Evolutionary conservation across 35 echinoderm and acorn worm species (phyloP), one percentile per base, ranked within the genome.

Genomic region (Anneissia japonica): DNA sequence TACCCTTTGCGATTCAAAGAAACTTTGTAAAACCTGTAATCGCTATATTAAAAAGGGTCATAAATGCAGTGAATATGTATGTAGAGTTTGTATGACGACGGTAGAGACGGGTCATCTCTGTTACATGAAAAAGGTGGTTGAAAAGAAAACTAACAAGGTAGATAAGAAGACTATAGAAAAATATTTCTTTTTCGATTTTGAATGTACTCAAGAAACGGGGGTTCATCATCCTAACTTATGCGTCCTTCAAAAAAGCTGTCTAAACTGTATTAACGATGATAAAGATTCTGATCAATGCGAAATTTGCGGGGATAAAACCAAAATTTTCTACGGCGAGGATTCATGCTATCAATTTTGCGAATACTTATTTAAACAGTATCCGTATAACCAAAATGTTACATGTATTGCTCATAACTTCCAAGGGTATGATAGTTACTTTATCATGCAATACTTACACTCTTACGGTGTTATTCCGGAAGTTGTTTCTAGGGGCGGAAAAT

Each of bases 401-500:
- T 64, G 51, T 23, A 9, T 64, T 12, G 51, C 51, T 64, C 51
- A 64, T 23, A 64, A 64, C 19, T 64, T 16, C 21, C 51, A 64
- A 16, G 74, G 41, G 7, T 35, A 34, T 37, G 26, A 55, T 55
- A 0, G 41, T 77, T 75, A 81, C 51, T 92, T 92, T 74, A 74
- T 92, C 74, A 41, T 88, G 23, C 73, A 84, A 29, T 86, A 83
- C 51, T 36, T 92, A 7, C 13, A 76, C 30, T 2, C 30, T 0
- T 21, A 77, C 23, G 74, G 81, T 0, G 37, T 88, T 14, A 46
- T 81, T 39, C 85, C 91, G 0, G 74, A 92, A 5, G 38, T 84
- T n/a, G 74, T 92, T 16, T 84, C 74, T 39, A 88, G 80, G 19
- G 91, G 91, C 11, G 74, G 80, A 36, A 83, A 83, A 32, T 30